Conservation (phyloP, 92 coral and sea anemone species). For the Phenganax subtilis region DNA sequence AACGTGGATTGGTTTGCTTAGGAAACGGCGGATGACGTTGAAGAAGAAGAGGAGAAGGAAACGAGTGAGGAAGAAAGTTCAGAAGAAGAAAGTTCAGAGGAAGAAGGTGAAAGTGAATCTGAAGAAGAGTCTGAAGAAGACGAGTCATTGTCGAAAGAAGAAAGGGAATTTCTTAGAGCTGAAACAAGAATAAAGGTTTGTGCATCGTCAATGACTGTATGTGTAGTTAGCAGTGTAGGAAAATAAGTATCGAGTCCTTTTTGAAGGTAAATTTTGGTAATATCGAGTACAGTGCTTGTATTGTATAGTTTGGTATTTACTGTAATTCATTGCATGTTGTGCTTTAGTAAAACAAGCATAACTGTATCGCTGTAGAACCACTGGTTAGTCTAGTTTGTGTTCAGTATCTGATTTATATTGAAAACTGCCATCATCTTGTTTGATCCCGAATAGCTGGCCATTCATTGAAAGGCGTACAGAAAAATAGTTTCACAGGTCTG, state of each 20-base stretch:
- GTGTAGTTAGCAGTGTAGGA: neutral
- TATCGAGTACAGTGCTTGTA: neutral
- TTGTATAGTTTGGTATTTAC: no score
- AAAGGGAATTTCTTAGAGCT: constrained; percentile 55
- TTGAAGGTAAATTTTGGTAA: neutral
- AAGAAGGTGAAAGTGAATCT: constrained; percentile 45
- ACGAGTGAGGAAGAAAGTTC: constrained; percentile 56
- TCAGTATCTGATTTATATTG: no score
- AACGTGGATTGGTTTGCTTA: neutral
- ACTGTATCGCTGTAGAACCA: no score
- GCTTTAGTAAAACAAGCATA: no score
- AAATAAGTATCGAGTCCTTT: neutral
- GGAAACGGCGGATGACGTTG: constrained; percentile 34
- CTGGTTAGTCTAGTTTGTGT: no score
- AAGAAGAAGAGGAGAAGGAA: constrained; percentile 52
- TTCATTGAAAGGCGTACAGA: no score
- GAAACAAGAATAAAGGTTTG: constrained; percentile 64
- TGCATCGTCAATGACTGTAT: neutral
- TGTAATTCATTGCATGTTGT: no score
- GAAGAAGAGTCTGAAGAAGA: constrained; percentile 58
- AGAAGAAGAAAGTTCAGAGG: constrained; percentile 56
- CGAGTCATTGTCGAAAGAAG: constrained; percentile 41
- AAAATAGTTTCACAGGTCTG: no score
- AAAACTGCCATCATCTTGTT: no score
- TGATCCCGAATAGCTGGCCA: no score